Conservation (phyloP, 2,888 invertebrate genomes). For the Frankliniella intonsa region DNA sequence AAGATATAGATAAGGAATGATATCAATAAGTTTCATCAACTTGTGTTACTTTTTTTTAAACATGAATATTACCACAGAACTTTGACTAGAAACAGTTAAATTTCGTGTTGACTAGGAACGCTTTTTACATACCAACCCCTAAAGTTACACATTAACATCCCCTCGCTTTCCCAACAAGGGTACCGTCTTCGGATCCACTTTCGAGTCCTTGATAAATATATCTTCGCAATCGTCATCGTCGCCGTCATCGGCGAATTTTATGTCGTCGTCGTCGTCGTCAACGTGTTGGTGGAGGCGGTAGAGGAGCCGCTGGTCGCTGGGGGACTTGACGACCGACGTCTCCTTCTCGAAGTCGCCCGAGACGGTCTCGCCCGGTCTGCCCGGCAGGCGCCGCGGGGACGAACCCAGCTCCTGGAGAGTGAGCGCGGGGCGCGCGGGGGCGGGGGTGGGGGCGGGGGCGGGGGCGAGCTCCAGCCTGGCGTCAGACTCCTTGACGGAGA, state of each 20-base stretch:
- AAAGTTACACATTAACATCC: not conserved
- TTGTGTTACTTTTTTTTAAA: not conserved
- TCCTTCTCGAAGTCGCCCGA: constrained; percentile 57
- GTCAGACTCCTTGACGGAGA: constrained; percentile 34
- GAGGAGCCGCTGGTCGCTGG: constrained; percentile 44
- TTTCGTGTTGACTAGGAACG: not conserved
- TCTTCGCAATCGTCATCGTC: constrained; percentile 47
- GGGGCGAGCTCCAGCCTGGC: not conserved
- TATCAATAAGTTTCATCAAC: not conserved
- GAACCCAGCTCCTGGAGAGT: not conserved
- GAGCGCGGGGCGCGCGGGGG: not conserved
- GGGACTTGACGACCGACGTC: constrained; percentile 62
- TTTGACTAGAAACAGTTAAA: not conserved
- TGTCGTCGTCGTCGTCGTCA: constrained; percentile 57
- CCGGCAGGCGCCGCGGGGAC: not conserved
- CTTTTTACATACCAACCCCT: not conserved
- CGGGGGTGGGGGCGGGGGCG: not conserved
- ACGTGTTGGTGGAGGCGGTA: constrained; percentile 53
- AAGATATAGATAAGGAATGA: not conserved
- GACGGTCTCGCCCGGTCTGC: constrained; percentile 13
- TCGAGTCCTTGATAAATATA: not conserved
- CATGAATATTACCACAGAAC: not conserved
- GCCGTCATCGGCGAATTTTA: constrained; percentile 68
- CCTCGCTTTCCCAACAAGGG: not conserved
- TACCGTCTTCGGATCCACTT: not conserved